Percentiles rank a stretch among this genome's conserved stretches.
These are phyloP conservation scores for Bagarius yarrelli DNA, from an alignment of 2,113 vertebrate species.

Conservation along the genomic window DNA sequence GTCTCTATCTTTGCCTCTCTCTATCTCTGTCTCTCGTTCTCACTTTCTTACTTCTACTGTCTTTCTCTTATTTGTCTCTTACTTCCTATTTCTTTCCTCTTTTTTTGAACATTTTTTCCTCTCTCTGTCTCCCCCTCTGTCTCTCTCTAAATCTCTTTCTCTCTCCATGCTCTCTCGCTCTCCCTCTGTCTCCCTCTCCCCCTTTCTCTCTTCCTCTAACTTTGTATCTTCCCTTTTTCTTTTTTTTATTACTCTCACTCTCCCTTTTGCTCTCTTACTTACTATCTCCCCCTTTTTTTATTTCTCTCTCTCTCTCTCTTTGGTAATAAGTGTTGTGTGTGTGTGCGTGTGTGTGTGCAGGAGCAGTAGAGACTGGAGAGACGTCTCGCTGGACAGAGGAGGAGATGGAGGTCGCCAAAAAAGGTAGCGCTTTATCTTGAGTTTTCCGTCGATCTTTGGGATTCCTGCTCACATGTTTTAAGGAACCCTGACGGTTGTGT, in stretches of 20 bases:
- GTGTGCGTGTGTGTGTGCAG: conserved; percentile 74
- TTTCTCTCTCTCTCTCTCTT: conserved; percentile 26
- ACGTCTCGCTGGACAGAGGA: conserved; percentile 99
- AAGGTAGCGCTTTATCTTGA: conserved; percentile 77
- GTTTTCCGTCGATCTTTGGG: background rate
- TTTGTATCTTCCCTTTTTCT: conserved; percentile 25
- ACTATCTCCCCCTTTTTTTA: background rate
- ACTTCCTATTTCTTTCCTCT: background rate
- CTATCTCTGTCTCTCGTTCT: background rate
- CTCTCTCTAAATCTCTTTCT: background rate
- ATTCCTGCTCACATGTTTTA: background rate
- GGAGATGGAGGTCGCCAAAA: conserved; percentile 99
- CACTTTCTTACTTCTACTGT: background rate
- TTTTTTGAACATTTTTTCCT: background rate
- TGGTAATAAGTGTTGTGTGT: conserved; percentile 31
- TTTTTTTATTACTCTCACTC: conserved; percentile 42
- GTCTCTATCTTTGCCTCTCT: background rate
- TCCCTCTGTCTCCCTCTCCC: background rate
- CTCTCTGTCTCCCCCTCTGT: background rate
- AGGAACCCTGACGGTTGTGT: background rate
- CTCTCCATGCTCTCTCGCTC: too few species aligned
- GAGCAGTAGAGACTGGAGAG: conserved; percentile 88
- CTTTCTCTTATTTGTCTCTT: background rate
- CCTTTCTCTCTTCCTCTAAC: background rate
- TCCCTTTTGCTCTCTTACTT: background rate